Base-by-base conservation (phyloP, 2,797 vertebrate genomes). In the Rhynchotus rufescens region DNA sequence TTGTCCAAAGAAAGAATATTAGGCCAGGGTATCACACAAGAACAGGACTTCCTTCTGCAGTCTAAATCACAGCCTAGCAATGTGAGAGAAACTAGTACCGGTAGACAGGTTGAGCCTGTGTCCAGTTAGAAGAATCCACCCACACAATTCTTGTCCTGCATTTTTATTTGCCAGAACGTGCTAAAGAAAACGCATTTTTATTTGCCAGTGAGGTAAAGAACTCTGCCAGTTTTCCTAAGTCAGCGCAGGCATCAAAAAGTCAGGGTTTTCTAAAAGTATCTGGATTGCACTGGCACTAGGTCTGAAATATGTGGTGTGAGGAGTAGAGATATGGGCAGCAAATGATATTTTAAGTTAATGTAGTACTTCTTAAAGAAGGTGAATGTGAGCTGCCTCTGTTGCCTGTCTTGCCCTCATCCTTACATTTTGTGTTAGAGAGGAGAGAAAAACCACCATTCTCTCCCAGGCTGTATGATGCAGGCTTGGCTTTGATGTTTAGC, bases 171-270 rank as follows among this genome's bases (percentile, higher is more conserved):
- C 57, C 9, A 11, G 71, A 57, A 4, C 74, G 4, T 52, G 82
- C 25, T 51, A 68, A 74, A 32, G 0, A 72, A 38, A 68, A 80
- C 6, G 5, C 20, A 19, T 76, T 80, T 56, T 34, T 80, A 54
- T 71, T 91, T 79, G 65, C 19, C 28, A 68, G 5, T 0, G 0
- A 77, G 22, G n/a, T 66, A 20, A 83, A 84, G 83, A 94, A 26
- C 28, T 34, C 0, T 0, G 23, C 38, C 1, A 1, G 5, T 74
- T 92, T 79, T 14, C n/a, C 17, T 3, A 38, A 23, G 21, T 28
- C 14, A 73, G 17, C 3, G 15, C 40, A 38, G 66, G 36, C 38
- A 47, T 2, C 15, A 73, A 42, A 30, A 79, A 13, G 19, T 73
- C 42, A 61, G 45, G 12, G 4, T 79, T 22, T 76, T 76, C 75